phyloP scores from a whole-genome alignment of 2,797 vertebrate genomes.

The Onychomys leucogaster region DNA sequence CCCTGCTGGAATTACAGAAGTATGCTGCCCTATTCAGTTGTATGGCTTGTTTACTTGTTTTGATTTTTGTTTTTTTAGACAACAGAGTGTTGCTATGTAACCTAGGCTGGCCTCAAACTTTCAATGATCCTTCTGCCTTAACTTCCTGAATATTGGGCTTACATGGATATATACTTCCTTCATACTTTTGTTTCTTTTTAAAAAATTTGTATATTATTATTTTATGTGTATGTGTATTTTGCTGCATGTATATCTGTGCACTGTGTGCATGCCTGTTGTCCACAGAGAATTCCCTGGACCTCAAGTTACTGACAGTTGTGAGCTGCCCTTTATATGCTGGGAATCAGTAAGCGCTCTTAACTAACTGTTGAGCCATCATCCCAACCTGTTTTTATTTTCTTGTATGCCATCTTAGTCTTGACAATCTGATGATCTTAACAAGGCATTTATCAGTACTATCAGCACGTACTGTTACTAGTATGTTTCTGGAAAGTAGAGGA shows the following conservation, averaged over 20 bases:
- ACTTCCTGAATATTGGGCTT: background rate
- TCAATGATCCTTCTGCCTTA: background rate
- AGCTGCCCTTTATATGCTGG: background rate
- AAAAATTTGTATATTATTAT: background rate
- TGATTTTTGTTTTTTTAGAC: background rate
- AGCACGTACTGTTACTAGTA: conserved; percentile 18
- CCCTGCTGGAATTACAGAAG: background rate
- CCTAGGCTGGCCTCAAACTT: background rate
- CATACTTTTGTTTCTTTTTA: background rate
- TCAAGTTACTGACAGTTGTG: background rate
- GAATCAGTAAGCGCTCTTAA: background rate
- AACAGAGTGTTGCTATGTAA: background rate
- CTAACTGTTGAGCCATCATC: background rate
- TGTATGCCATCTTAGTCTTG: background rate
- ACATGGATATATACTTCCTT: background rate
- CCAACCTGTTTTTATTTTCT: background rate
- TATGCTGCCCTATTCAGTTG: background rate
- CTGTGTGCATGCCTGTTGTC: background rate
- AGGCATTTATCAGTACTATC: conserved; percentile 36
- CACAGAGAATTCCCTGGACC: background rate
- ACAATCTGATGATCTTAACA: conserved; percentile 48
- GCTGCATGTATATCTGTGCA: background rate
- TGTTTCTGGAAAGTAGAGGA: conserved; percentile 31
- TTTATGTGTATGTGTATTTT: background rate
- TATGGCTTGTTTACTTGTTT: background rate